Evolutionary conservation across 2,113 vertebrate genomes (phyloP), one percentile per base, ranked within the genome.

Genomic region (Phaetusa simplex): DNA sequence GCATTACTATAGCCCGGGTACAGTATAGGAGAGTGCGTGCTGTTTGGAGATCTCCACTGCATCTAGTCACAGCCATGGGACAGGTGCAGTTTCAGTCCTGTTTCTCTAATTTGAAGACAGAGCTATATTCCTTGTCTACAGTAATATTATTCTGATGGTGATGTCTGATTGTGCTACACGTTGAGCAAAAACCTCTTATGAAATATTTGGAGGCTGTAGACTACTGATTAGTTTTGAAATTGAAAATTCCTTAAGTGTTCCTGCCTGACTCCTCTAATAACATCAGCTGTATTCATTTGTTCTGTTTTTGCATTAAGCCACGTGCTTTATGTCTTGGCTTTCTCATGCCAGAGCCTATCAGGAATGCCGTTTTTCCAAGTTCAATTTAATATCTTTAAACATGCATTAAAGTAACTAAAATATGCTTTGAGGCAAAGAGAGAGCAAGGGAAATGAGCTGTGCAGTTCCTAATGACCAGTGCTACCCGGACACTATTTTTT

Each of bases 211-310:
- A 69, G 56, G 53, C 66, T 87, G 56, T n/a, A 91, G 52, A 89
- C 56, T 91, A 79, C 40, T 88, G 80, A 92, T 95, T 92, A 89
- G 43, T 85, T 92, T 77, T 87, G 65, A 56, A 95, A 77, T 32
- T 96, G 61, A 79, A 94, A 91, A 86, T 82, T 91, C 62, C 26
- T 82, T 20, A 86, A 91, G 27, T 91, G 23, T 62, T 92, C 67
- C 67, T 90, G 38, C 49, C 56, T 92, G 83, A 73, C 66, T 95
- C 8, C 56, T 92, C 49, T 93, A 74, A 94, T 81, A 88, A 58
- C 49, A 78, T 88, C 53, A 90, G 20, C 40, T 86, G 4, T 59
- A 45, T 70, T 94, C 2, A 47, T 73, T 88, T 87, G 34, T 55
- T 91, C 49, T 81, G 38, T 14, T 88, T 95, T 84, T 64, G 27